These are phyloP conservation scores for Sarcophaga peregrina DNA, from an alignment of 1,140 invertebrate species.

Conservation along the genomic window DNA sequence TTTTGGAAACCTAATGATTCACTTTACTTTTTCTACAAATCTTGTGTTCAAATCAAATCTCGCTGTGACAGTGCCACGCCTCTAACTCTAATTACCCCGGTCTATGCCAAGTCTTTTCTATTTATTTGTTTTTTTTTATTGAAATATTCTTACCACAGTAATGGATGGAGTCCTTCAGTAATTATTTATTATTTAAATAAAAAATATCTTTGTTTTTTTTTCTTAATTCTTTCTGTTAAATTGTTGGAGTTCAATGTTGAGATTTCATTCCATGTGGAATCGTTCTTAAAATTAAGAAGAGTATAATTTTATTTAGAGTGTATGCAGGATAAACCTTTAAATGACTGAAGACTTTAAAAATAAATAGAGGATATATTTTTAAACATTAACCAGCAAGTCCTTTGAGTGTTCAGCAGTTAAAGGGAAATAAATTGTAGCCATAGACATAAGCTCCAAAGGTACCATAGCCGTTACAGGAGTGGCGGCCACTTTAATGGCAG, in stretches of 20 bases:
- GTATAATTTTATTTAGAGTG: neutral
- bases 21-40: too few relatives aligned
- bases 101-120: neutral
- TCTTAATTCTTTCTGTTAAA: neutral
- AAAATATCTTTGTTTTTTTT: neutral
- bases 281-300: neutral
- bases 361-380: neutral
- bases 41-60: too few relatives aligned
- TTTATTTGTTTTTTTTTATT: neutral
- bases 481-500: constrained; percentile 28
- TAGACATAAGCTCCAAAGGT: constrained; percentile 26
- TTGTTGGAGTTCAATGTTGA: neutral
- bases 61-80: too few relatives aligned
- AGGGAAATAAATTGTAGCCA: constrained; percentile 28
- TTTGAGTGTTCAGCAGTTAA: neutral
- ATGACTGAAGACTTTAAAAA: constrained; percentile 16
- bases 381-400: neutral
- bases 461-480: constrained; percentile 37
- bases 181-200: neutral
- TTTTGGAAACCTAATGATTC: too few relatives aligned
- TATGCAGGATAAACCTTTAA: neutral
- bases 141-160: neutral
- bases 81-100: neutral
- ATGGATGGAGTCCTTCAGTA: neutral
- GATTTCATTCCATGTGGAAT: neutral